Base-by-base conservation (phyloP, 2,113 vertebrate genomes). In the Orthonyx spaldingii region DNA sequence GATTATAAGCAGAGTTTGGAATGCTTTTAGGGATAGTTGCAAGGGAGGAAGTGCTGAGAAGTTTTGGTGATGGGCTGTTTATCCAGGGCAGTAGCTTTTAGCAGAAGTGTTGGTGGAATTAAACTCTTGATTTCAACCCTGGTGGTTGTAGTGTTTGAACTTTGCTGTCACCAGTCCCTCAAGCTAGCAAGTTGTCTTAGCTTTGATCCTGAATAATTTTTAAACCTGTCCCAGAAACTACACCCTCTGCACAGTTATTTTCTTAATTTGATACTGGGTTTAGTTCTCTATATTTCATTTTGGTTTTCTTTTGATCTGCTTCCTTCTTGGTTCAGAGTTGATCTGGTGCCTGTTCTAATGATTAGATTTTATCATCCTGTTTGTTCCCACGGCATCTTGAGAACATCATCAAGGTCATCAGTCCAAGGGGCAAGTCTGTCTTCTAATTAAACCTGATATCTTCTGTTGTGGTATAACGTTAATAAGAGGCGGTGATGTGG, bases 341-440 rank as follows among this genome's bases (percentile, higher is more conserved):
- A 70, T 94, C 33, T 94, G 59, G 5, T 93, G 76, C 68, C 47
- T 78, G 28, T 86, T 78, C 35, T 90, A 44, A 55, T 59, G 32
- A 66, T 74, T 69, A 90, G 93, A 91, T 93, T 95, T 93, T 94
- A 91, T 96, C 93, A 88, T 47, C 35, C 30, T 57, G 30, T 74
- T 88, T 75, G 55, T 94, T 96, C 95, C 76, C 90, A 91, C 10
- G 1, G 71, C 39, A 80, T 81, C 63, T 84, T 90, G 64, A 86
- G 68, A 93, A 44, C 75, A 81, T 91, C 60, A 61, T 49, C 66
- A 77, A 69, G 81, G 87, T 69, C 46, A 59, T 93, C 91, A 96
- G 59, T 93, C 56, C 75, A 96, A 88, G 75, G 75, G 64, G 39
- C 79, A 84, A 60, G 55, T 76, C 87, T 87, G 75, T 93, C 52